Evolutionary conservation across 1,140 invertebrate genomes (phyloP).

Genomic region (Agraylea sexmaculata): DNA sequence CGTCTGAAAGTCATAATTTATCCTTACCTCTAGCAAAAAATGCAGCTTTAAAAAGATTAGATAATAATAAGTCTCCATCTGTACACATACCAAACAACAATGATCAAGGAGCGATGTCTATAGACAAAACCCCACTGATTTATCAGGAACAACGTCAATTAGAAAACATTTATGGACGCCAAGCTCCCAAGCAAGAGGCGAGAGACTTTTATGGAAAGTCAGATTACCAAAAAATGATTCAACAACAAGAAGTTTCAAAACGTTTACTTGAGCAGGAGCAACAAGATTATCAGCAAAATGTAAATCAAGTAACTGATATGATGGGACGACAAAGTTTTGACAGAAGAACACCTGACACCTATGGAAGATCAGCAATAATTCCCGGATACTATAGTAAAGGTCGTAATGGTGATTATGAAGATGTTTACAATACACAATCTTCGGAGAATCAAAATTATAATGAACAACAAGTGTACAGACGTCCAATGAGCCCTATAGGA

Average conservation of each 20-base stretch:
- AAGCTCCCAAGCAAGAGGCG: neutral
- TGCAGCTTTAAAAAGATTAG: constrained; percentile 29
- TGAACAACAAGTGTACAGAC: constrained; percentile 29
- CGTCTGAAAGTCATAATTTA: constrained; percentile 28
- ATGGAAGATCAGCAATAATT: constrained; percentile 52
- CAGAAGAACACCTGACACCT: constrained; percentile 68
- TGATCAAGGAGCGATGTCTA: constrained; percentile 21
- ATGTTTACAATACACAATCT: constrained; percentile 48
- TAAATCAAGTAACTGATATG: constrained; percentile 6
- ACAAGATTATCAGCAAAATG: constrained; percentile 16
- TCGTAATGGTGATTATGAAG: constrained; percentile 62
- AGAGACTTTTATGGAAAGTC: constrained; percentile 13
- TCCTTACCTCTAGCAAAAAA: constrained; percentile 34
- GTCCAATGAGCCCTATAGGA: constrained; percentile 31
- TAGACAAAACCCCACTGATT: neutral
- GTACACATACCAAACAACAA: constrained; percentile 8
- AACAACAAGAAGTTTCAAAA: constrained; percentile 18
- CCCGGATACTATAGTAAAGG: constrained; percentile 32
- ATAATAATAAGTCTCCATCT: constrained; percentile 27
- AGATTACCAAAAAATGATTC: constrained; percentile 23
- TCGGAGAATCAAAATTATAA: constrained; percentile 28
- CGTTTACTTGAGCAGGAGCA: constrained; percentile 13
- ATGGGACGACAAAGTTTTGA: constrained; percentile 40
- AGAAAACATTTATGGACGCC: neutral
- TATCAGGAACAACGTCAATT: neutral